Evolutionary conservation across 1,140 invertebrate genomes (phyloP).

Genomic region (Papilio machaon): DNA sequence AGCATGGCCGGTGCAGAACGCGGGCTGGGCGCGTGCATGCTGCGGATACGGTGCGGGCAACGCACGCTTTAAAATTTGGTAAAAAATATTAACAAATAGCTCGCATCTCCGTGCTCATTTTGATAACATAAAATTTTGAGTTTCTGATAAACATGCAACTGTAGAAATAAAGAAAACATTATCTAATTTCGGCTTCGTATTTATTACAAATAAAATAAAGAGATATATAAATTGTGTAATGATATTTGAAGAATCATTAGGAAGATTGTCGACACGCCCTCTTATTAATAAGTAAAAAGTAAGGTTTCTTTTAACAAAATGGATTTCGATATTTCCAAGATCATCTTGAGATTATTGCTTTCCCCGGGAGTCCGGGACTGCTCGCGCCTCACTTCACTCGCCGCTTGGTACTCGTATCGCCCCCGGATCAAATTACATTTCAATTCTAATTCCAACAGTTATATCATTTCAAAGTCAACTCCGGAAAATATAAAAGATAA

Average conservation of each 20-base stretch:
- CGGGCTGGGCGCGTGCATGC: background rate
- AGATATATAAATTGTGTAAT: slow-evolving; percentile 1
- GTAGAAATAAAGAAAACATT: background rate
- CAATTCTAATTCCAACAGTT: background rate
- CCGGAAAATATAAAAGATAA: background rate
- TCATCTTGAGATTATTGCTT: slow-evolving; percentile 10
- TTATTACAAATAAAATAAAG: background rate
- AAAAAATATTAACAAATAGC: too few species aligned
- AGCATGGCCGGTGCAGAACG: background rate
- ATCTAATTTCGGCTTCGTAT: background rate
- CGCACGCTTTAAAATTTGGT: too few species aligned
- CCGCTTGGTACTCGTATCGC: background rate
- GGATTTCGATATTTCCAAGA: slow-evolving; percentile 17
- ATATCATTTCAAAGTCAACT: too few species aligned
- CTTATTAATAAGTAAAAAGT: slow-evolving; percentile 3
- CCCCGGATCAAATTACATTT: background rate
- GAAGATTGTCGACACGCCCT: background rate
- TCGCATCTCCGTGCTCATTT: too few species aligned
- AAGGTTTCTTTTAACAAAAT: background rate
- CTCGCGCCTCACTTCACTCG: background rate
- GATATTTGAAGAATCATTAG: background rate
- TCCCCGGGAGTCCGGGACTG: background rate
- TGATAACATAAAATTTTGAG: too few species aligned
- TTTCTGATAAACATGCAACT: background rate
- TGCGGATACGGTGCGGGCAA: too few species aligned